A percentile compares a stretch with the other conserved stretches of the same genome.
These are phyloP conservation scores for Heterochromis multidens DNA, from an alignment of 2,113 vertebrate genomes.

Conservation along the genomic window DNA sequence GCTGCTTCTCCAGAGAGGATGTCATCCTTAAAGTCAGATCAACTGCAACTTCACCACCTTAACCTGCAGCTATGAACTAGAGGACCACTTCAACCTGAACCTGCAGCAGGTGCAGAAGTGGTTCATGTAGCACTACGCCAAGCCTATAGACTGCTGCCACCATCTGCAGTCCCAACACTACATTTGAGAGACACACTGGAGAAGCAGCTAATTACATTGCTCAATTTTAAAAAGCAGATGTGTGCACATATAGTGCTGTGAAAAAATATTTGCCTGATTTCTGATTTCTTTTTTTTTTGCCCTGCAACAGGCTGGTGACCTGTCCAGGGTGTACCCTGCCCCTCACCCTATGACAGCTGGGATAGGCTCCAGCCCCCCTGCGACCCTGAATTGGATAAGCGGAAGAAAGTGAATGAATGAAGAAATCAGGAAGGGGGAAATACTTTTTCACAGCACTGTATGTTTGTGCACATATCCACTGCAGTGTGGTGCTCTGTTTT, in stretches of 20 bases:
- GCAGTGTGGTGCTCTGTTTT: too few species aligned
- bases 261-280: neutral
- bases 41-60: neutral
- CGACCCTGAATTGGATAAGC: too few species aligned
- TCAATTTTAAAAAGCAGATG: neutral
- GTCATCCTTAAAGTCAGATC: neutral
- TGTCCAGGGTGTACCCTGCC: neutral
- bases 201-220: neutral
- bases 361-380: neutral
- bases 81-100: neutral
- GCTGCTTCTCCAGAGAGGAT: neutral
- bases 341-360: neutral
- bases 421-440: too few species aligned
- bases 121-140: neutral
- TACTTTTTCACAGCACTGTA: too few species aligned
- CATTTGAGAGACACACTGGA: neutral
- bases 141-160: neutral
- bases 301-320: too few species aligned
- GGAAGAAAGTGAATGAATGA: too few species aligned
- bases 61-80: neutral
- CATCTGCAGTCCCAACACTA: neutral
- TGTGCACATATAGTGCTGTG: neutral
- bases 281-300: neutral
- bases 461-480: too few species aligned
- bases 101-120: neutral